phyloP scores from a whole-genome alignment of 2,113 vertebrate genomes.

The Gavialis gangeticus region DNA sequence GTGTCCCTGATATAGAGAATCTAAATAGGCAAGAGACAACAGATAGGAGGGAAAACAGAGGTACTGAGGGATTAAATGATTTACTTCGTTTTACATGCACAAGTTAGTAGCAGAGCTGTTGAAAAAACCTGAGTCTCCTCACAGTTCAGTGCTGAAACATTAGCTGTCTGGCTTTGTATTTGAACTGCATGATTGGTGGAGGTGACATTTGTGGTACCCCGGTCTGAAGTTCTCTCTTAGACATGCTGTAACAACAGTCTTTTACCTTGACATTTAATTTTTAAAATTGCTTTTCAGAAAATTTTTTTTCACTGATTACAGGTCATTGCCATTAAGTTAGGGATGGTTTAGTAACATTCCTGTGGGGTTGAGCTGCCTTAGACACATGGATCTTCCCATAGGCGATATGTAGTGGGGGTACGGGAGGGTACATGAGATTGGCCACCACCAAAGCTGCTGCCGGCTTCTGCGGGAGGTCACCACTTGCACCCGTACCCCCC shows the following conservation, averaged over 20 bases:
- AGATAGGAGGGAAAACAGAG: neutral
- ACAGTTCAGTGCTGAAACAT: rapidly evolving
- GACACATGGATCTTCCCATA: neutral
- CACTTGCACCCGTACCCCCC: too few relatives aligned
- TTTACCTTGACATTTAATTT: neutral
- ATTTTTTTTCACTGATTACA: neutral
- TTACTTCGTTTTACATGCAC: rapidly evolving
- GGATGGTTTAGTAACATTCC: neutral
- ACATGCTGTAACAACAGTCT: neutral
- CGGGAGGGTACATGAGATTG: too few relatives aligned
- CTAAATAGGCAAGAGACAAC: neutral
- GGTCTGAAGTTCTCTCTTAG: neutral
- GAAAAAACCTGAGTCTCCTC: neutral
- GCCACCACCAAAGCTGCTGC: too few relatives aligned
- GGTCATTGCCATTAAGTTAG: neutral
- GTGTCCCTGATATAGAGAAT: neutral
- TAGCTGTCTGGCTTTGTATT: neutral
- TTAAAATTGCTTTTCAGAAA: neutral
- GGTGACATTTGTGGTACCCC: neutral
- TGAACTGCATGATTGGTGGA: neutral
- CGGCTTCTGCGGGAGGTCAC: too few relatives aligned
- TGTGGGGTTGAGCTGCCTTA: neutral
- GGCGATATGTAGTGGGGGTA: too few relatives aligned
- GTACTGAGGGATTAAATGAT: neutral
- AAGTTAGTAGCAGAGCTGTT: rapidly evolving